Evolutionary conservation across 2,888 invertebrate species (phyloP).

Genomic region (Calliopum simillimum): DNA sequence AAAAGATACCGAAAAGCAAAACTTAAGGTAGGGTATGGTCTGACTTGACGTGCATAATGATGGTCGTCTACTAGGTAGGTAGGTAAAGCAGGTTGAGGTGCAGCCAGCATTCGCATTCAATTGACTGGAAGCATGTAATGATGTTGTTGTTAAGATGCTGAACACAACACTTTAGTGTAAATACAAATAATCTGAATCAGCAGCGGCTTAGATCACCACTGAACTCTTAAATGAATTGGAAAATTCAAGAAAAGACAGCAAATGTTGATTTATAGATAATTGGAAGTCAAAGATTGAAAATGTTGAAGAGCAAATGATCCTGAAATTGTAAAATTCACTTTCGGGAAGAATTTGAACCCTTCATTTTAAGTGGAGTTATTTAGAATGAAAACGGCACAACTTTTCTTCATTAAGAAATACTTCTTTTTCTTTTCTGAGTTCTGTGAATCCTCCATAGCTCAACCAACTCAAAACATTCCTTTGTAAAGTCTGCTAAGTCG

Average conservation of each 20-base stretch:
- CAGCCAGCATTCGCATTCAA: conserved; percentile 27
- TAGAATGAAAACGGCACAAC: too few relatives aligned
- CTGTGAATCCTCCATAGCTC: too few relatives aligned
- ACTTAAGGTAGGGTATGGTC: conserved; percentile 1
- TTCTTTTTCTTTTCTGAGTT: too few relatives aligned
- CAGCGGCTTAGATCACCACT: conserved; percentile 10
- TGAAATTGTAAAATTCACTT: too few relatives aligned
- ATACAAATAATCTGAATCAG: conserved; percentile 19
- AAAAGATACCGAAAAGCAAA: neutral
- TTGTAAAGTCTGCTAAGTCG: neutral
- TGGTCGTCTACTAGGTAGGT: too few relatives aligned
- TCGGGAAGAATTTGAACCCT: too few relatives aligned
- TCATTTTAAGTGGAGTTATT: too few relatives aligned
- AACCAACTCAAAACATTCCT: too few relatives aligned
- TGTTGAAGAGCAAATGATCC: too few relatives aligned
- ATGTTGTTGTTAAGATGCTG: conserved; percentile 25
- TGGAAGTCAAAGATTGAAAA: too few relatives aligned
- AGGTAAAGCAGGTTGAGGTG: neutral
- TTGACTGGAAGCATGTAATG: conserved; percentile 19
- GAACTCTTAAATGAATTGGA: neutral
- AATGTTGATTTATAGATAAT: too few relatives aligned
- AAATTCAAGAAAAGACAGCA: neutral
- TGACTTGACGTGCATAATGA: neutral
- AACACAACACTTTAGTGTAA: conserved; percentile 21
- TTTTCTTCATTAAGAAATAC: too few relatives aligned